Base-by-base conservation (phyloP, 2,113 vertebrate genomes). In the Xiphophorus maculatus region DNA sequence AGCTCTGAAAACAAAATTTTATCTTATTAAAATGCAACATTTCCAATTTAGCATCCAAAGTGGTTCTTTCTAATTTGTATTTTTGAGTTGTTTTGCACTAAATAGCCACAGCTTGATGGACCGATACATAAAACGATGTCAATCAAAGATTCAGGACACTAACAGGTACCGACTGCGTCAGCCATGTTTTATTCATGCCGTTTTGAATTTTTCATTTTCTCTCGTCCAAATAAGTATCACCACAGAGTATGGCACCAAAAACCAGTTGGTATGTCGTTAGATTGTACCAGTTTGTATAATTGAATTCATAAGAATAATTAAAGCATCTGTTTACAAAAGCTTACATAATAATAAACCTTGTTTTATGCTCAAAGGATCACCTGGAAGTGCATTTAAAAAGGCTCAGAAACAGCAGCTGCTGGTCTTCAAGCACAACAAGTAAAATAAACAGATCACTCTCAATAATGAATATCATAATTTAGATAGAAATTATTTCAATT, bases 111-210 rank as follows among this genome's bases (percentile, higher is more conserved):
- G 77, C 81, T 85, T 91, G 88, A 92, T 86, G 69, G 91, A 89
- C 81, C 85, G 88, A 90, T 92, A 89, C 88, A 89, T 88, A 90
- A 89, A 90, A 87, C 85, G 90, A 93, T 85, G 90, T 88, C 90
- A 94, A 88, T 91, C 85, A 92, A 89, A 90, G 83, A 89, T 91
- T 91, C 83, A 61, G 85, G 90, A 93, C 86, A 86, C 78, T 84
- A 80, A 88, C 87, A 88, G 84, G 81, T 89, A 85, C 87, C 86
- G 88, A 78, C 90, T 85, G 85, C 89, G 86, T 66, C 63, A 61
- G 48, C 54, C 84, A 91, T 94, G 89, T 92, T 93, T 94, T 90
- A 94, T 94, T 94, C 90, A 93, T 88, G 28, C 51, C 29, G 37
- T 76, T 85, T 88, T 84, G 76, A 87, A 80, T 87, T 74, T 81